Evolutionary conservation across 2,797 vertebrate genomes (phyloP), one percentile per base, ranked within the genome.

Genomic region (Vireo griseus): DNA sequence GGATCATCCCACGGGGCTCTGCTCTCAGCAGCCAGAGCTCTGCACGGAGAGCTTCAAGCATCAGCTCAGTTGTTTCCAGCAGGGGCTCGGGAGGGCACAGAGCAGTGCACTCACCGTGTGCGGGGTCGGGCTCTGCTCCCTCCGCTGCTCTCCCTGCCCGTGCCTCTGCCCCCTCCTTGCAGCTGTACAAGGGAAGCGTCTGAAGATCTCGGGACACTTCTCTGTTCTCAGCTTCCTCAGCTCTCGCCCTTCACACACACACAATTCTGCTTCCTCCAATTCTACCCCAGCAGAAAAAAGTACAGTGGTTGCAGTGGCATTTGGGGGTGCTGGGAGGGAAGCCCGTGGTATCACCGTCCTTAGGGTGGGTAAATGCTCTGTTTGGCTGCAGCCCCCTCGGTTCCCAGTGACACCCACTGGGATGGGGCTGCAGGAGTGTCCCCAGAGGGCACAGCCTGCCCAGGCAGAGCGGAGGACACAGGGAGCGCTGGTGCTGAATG

Each of bases 341-440:
- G 35, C 3, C 5, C 10, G 1, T 2, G 51, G 40, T 31, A 0
- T 1, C 11, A 0, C 69, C 45, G 66, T 16, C 5, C 24, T 5
- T 26, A 40, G 58, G 31, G 16, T 0, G 2, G 20, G 42, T n/a
- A 11, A 28, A 12, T 5, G 61, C 63, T 35, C 16, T 16, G 21
- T 28, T 25, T 10, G 29, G 52, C 75, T 21, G 51, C 44, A 58
- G 47, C 33, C 29, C 29, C 18, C 58, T 37, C 10, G 0, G 51
- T 11, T 61, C 42, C 62, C 17, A 8, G 3, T 25, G 16, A 15
- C 52, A 3, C 7, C 54, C 31, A 0, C 0, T 2, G 16, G 11
- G 6, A 4, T 2, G 20, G 16, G 37, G 14, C 67, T n/a, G 57
- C 52, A 10, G 40, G 19, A 33, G 18, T 2, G 63, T 12, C 39